Percentiles rank a stretch among this genome's conserved stretches.
Evolutionary conservation across 2,113 vertebrate species (phyloP).

Genomic region (Platysteira castanea): DNA sequence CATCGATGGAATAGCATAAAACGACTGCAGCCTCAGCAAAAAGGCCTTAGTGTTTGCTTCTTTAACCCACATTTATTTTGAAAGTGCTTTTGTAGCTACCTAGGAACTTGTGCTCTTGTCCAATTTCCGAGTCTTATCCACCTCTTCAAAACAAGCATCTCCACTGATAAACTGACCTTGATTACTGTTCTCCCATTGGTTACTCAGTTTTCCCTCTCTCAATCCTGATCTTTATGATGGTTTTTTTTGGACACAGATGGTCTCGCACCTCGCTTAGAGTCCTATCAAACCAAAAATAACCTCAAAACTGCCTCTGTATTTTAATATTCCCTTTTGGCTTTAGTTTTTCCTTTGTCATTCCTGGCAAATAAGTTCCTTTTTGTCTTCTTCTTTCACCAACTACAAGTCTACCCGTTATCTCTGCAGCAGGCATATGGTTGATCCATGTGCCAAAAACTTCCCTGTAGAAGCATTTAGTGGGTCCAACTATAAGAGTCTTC

Average conservation of each 20-base stretch:
- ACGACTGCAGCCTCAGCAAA: background rate
- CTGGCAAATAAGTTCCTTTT: background rate
- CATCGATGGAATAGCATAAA: rapidly evolving
- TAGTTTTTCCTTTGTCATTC: background rate
- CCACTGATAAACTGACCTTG: background rate
- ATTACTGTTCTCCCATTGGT: background rate
- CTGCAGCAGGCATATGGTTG: background rate
- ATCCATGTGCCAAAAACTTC: background rate
- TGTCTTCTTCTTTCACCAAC: background rate
- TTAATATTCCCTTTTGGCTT: background rate
- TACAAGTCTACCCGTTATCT: background rate
- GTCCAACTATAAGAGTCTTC: background rate
- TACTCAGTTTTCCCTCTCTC: background rate
- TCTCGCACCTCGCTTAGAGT: background rate
- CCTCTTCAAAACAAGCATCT: background rate
- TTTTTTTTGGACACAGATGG: background rate
- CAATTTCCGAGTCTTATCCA: background rate
- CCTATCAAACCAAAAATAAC: background rate
- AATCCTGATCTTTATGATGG: background rate
- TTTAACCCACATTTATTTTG: background rate
- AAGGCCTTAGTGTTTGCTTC: background rate
- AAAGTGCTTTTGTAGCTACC: background rate
- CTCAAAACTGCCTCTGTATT: background rate
- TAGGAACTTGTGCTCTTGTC: background rate
- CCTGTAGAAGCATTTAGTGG: background rate